Evolutionary conservation across 2,113 vertebrate genomes (phyloP), one percentile per base, ranked within the genome.

Genomic region (Entosphenus tridentatus): DNA sequence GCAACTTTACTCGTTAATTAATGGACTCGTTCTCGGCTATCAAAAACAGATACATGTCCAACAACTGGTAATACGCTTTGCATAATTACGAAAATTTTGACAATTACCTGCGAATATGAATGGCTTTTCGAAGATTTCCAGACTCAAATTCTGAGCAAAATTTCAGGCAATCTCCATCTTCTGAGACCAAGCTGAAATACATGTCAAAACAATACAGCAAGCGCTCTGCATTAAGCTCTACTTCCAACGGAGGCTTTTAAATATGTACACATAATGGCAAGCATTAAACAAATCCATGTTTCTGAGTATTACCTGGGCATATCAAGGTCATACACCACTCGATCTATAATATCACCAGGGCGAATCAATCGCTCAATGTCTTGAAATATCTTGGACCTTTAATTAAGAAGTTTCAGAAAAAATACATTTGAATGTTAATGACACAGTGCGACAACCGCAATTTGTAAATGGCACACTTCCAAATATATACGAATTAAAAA

Each of bases 141-240:
- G 89, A 98, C 78, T 98, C 93, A 80, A 96, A 98, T 80, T 85
- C 88, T 18, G 92, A 98, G 78, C 93, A 96, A 79, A 96, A 98
- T 77, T 87, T 96, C 76, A 98, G 80, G 68, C 87, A 77, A 73
- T 91, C 89, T 57, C 82, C 83, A 57, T 83, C 82, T 69, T 95
- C 86, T 72, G 84, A 80, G 70, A 84, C 69, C 9, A 77, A 65
- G n/a, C 62, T 65, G 62, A 21, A 65, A 65, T 65, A 9, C n/a
- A 13, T 62, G 58, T 62, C 58, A 62, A 17, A 62, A 14, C 13
- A 62, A 62, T 62, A 13, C 58, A 62, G 58, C 3, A 62, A 62
- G 13, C 58, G 13, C 16, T 62, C 58, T 5, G 58, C 16, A 17
- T 14, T 17, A 62, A 62, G 16, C 58, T 62, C 58, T 62, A 39